Base-by-base conservation (phyloP, 2,888 invertebrate species). In the Notocelia uddmanniana region DNA sequence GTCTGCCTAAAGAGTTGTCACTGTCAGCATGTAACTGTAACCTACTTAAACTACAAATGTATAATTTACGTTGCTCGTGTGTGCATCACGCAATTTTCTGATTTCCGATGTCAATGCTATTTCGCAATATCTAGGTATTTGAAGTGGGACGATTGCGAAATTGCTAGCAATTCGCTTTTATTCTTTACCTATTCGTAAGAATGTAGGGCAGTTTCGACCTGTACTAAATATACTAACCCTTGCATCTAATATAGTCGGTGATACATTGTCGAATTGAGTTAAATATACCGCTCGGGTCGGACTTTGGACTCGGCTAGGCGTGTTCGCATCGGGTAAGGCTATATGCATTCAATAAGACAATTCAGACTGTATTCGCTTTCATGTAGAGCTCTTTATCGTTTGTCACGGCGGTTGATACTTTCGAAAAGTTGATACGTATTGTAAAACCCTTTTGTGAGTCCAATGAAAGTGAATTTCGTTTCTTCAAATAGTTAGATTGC, bases 231-330 rank as follows among this genome's bases (percentile, higher is more conserved):
- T 52, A 58, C 26, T 68, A 72, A 72, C 68, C 62, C 72, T 72
- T 55, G 52, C 52, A 31, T 55, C 45, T 72, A 68, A 68, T 68
- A 55, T 60, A 26, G 55, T 15, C 67, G 67, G 57, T 72, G 68
- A 72, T 48, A 72, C 72, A 72, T 63, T 57, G 66, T 54, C 37
- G 72, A 68, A 72, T 72, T 72, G 72, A 72, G 67, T 68, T 72
- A 72, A 72, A 67, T 62, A 72, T 67, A 72, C 55, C 72, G 48
- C 67, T 48, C 80, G 80, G 80, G 80, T 78, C 84, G 91, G 92
- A 93, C 92, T 93, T 92, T 92, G 92, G 83, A 92, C 91, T 81
- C 86, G 83, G 78, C 81, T 81, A 67, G 71, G 67, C 71, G 60
- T 71, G 71, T 18, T 54, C 62, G 62, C 72, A 34, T 62, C 68